Evolutionary conservation across 2,113 vertebrate genomes (phyloP).

Genomic region (Genyomyrus donnyi): DNA sequence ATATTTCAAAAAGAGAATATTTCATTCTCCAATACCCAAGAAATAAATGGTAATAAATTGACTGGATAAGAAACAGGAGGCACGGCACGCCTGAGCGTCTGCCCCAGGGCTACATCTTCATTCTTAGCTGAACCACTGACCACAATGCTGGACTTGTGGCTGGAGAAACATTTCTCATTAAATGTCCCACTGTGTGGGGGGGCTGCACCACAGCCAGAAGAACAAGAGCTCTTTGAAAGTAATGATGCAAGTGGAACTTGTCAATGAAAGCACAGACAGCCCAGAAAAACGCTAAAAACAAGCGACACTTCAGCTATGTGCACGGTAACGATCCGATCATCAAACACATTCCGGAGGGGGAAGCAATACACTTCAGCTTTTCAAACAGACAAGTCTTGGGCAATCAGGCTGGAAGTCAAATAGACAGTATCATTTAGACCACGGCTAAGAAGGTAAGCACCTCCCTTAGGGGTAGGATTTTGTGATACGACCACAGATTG

Average conservation of each 20-base stretch:
- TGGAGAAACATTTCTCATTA: not conserved
- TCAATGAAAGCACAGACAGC: not conserved
- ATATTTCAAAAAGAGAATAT: not conserved
- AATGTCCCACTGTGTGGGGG: not conserved
- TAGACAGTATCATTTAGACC: slow-evolving; percentile 4
- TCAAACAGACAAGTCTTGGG: not conserved
- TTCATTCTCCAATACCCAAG: not conserved
- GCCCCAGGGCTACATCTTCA: not conserved
- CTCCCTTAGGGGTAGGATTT: not conserved
- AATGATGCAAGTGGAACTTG: not conserved
- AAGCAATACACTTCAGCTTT: not conserved
- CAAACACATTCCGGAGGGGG: not conserved
- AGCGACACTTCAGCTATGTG: not conserved
- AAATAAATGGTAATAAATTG: not conserved
- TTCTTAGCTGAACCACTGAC: not conserved
- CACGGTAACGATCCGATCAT: not conserved
- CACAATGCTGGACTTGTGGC: slow-evolving; percentile 10
- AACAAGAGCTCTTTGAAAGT: slow-evolving; percentile 4
- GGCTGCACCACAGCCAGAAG: not conserved
- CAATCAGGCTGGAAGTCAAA: not conserved
- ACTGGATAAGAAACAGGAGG: not conserved
- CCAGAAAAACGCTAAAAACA: not conserved
- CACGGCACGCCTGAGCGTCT: not conserved
- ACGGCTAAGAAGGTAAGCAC: not conserved
- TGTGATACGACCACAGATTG: not conserved